Evolutionary conservation across 2,797 vertebrate species (phyloP), one percentile per base, ranked within the genome.

Genomic region (Pseudotriccus pelzelni): DNA sequence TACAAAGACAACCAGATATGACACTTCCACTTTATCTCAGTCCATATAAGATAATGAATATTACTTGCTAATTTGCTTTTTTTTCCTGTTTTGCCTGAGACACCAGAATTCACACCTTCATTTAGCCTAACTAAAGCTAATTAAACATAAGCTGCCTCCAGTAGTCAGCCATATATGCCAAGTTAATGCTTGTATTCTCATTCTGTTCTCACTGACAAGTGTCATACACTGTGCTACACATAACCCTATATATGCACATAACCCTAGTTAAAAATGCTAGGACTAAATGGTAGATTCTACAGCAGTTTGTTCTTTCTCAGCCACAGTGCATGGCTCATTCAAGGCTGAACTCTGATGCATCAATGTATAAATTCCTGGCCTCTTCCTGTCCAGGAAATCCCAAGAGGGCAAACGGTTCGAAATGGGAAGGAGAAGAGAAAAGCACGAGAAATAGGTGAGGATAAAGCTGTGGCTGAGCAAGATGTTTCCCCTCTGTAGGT

Each of bases 401-500:
- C 28, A 46, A 47, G 19, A 63, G 21, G 32, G 15, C 21, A 21
- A 64, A 53, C 19, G 41, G n/a, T 46, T 89, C 87, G 67, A 47
- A 73, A 14, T 4, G 27, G 36, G n/a, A 62, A n/a, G 22, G n/a
- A 37, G 89, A 81, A 59, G 15, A 58, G 18, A 91, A 58, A 68
- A 79, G n/a, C 32, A 2, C 1, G 3, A 36, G 44, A 58, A 74
- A 47, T 43, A 72, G 37, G 32, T 1, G 10, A 72, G 34, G 12
- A 6, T 12, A 46, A 24, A 28, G 50, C 24, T 3, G 1, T 36
- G 49, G n/a, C 34, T 91, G 50, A 95, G 47, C 50, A 79, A 89
- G 47, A 82, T 23, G 32, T 36, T 90, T 69, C 64, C 46, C 39
- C 41, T 69, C 64, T 91, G 21, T 44, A 98, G 98, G 95, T 98